These are phyloP conservation scores for Clinocottus analis DNA, from an alignment of 2,113 vertebrate genomes.

Conservation along the genomic window DNA sequence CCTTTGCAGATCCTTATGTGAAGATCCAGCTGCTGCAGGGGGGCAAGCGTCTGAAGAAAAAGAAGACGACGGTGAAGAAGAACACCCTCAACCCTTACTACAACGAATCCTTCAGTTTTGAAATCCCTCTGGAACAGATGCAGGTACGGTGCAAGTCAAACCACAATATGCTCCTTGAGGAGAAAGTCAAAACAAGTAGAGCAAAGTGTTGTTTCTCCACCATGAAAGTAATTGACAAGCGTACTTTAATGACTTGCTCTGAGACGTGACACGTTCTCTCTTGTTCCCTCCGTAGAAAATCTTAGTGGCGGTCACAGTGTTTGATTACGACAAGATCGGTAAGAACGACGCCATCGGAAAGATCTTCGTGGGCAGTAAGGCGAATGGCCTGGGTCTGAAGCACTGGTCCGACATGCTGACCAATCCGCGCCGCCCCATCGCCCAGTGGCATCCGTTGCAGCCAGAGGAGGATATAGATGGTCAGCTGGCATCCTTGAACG, in stretches of 20 bases:
- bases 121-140: conserved; percentile 98
- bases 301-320: conserved; percentile 95
- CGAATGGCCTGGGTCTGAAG: conserved; percentile 91
- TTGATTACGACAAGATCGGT: conserved; percentile 99
- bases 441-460: conserved; percentile 97
- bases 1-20: conserved; percentile 92
- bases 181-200: too few relatives aligned
- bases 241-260: neutral
- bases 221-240: neutral
- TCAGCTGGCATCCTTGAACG: conserved; percentile 84
- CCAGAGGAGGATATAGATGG: conserved; percentile 97
- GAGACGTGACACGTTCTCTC: conserved; percentile 2
- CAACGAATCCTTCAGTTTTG: conserved; percentile 99
- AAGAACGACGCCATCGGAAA: conserved; percentile 99
- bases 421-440: conserved; percentile 96
- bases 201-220: neutral
- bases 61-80: conserved; percentile 99
- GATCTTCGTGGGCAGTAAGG: conserved; percentile 95
- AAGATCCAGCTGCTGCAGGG: conserved; percentile 98
- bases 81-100: conserved; percentile 98
- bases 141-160: conserved; percentile 84
- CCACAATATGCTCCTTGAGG: neutral
- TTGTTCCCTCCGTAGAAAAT: conserved; percentile 87
- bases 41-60: conserved; percentile 97
- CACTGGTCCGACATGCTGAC: conserved; percentile 99